phyloP scores from a whole-genome alignment of 2,113 vertebrate genomes.

The Channa argus region DNA sequence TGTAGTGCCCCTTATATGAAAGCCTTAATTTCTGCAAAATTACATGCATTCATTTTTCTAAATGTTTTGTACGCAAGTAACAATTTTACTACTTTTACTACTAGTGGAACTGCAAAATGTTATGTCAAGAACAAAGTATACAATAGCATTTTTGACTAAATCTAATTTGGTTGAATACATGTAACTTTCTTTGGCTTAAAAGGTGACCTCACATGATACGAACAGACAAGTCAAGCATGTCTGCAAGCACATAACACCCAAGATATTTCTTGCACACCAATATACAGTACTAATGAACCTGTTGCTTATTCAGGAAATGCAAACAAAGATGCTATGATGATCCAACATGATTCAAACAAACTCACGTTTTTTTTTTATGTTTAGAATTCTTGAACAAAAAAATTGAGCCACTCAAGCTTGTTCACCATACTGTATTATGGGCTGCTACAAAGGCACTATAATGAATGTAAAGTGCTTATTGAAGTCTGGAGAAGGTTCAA shows the following conservation, averaged over 20 bases:
- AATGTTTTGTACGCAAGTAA: constrained; percentile 12
- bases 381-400: constrained; percentile 24
- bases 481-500: constrained; percentile 38
- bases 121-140: neutral
- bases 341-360: constrained; percentile 14
- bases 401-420: constrained; percentile 26
- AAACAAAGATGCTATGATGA: no score
- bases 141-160: neutral
- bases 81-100: constrained; percentile 9
- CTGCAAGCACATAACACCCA: neutral
- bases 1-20: constrained; percentile 15
- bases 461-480: constrained; percentile 74
- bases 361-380: constrained; percentile 1
- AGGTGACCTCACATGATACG: constrained; percentile 5
- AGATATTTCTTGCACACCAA: constrained; percentile 5
- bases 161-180: constrained; percentile 20
- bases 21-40: constrained; percentile 17
- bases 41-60: constrained; percentile 14
- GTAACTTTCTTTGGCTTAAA: constrained; percentile 53
- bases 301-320: constrained; percentile 8
- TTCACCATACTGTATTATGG: constrained; percentile 25
- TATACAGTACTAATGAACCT: constrained; percentile 31
- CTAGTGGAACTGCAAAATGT: constrained; percentile 11
- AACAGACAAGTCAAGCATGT: constrained; percentile 3
- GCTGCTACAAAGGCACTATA: constrained; percentile 75